phyloP scores from a whole-genome alignment of 2,888 invertebrate genomes.

The Megamerina dolium region DNA sequence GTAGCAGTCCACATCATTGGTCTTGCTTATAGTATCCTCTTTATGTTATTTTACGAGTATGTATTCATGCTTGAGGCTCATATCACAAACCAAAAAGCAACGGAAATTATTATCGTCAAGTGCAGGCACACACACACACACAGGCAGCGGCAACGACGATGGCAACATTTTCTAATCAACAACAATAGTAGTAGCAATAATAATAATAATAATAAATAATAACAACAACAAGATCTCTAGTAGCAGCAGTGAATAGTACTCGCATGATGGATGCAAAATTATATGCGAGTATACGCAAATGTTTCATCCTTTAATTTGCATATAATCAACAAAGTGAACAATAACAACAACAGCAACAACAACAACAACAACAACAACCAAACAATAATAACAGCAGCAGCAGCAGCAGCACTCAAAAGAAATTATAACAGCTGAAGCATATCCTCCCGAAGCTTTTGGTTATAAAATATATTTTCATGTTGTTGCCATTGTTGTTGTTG shows the following conservation, averaged over 20 bases:
- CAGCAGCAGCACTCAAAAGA: no score
- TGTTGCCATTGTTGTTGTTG: neutral
- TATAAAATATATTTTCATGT: neutral
- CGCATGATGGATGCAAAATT: no score
- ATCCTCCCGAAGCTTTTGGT: neutral
- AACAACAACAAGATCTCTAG: constrained; percentile 13
- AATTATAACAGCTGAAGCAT: no score
- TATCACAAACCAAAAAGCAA: no score
- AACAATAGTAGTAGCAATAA: no score
- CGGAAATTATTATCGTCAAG: neutral
- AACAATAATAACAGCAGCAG: constrained; percentile 4
- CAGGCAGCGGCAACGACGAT: no score
- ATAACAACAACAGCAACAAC: constrained; percentile 3
- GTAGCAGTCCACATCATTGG: no score
- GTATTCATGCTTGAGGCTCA: no score
- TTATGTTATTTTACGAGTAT: no score
- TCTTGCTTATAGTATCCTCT: no score
- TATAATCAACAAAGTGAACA: no score
- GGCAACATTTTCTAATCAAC: neutral
- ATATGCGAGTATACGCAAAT: neutral
- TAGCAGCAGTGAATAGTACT: neutral
- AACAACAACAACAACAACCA: neutral
- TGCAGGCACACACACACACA: no score
- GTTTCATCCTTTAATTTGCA: constrained; percentile 34
- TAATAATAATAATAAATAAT: constrained; percentile 23